Evolutionary conservation across 1,140 invertebrate genomes (phyloP), one percentile per base, ranked within the genome.

Genomic region (Triops cancriformis): DNA sequence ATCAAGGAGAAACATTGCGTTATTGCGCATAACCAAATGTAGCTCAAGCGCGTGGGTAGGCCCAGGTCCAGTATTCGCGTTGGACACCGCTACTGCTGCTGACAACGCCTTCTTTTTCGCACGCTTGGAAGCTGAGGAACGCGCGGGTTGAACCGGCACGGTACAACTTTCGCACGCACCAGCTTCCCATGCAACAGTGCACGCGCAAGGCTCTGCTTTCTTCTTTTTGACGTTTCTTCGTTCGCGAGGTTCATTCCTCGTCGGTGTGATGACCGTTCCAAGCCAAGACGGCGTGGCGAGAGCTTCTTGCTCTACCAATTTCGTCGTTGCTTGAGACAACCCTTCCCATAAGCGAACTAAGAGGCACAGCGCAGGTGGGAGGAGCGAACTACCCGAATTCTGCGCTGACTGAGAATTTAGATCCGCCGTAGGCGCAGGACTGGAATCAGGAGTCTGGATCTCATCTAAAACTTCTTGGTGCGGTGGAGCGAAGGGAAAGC

Each of bases 1-100:
- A 82, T 98, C 95, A 75, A 99, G 85, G 12, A 98, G 85, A 83
- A 98, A 99, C 85, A 96, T 90, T 0, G 97, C 95, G 85, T 99
- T 99, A 82, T 95, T 94, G 80, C 93, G 93, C 87, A 98, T 93
- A 0, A 92, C 88, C 18, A 91, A 83, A 82, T 96, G 94, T 7
- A 91, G 89, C 73, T 94, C 90, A 14, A 82, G 80, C 74, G 45
- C 74, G 12, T 76, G 28, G 81, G 80, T 73, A 82, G 83, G 76
- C 83, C 81, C 77, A 28, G 74, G 51, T 28, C 72, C 27, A 81
- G 76, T 76, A 83, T 84, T 72, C 81, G 83, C 80, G 78, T 81
- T 80, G 37, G 27, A 77, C 74, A 72, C 31, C 28, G 72, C 18
- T 23, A 45, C 77, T 72, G 43, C 73, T 18, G 77, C 79, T 18